phyloP scores from a whole-genome alignment of 2,797 vertebrate genomes.

The Catostomus latipinnis region DNA sequence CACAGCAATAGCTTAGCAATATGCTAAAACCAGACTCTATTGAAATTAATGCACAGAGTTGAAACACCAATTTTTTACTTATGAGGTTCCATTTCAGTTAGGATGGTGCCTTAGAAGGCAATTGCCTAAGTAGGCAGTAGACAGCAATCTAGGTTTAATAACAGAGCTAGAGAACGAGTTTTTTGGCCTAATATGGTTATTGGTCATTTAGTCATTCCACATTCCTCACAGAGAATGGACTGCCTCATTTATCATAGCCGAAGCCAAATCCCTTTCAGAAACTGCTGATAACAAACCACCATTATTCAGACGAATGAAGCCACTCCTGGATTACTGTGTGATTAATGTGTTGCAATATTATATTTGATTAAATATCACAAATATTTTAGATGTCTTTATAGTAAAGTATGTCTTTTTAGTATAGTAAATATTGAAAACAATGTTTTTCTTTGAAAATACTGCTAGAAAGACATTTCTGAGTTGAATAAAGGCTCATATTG shows the following conservation, averaged over 20 bases:
- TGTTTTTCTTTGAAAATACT: background rate
- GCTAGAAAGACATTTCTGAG: conserved; percentile 1
- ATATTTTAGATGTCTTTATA: conserved; percentile 17
- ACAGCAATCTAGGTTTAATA: too few relatives aligned
- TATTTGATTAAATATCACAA: background rate
- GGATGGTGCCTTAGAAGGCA: too few relatives aligned
- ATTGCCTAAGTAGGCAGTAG: too few relatives aligned
- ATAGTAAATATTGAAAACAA: background rate
- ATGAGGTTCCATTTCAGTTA: too few relatives aligned
- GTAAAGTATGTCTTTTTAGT: background rate
- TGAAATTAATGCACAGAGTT: too few relatives aligned
- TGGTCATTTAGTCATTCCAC: conserved; percentile 46
- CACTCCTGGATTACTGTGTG: conserved; percentile 15
- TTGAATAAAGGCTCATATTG: background rate
- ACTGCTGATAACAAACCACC: conserved; percentile 40
- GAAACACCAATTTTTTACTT: too few relatives aligned
- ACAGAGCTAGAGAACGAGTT: background rate
- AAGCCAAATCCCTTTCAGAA: conserved; percentile 44
- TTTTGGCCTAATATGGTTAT: conserved; percentile 51
- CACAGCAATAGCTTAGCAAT: too few relatives aligned
- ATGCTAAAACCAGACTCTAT: too few relatives aligned
- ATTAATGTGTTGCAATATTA: conserved; percentile 18
- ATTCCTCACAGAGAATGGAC: conserved; percentile 40
- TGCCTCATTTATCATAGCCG: conserved; percentile 3
- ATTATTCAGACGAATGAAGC: background rate